These are phyloP conservation scores for Hesperophylax magnus DNA, from an alignment of 1,140 invertebrate genomes.

Conservation along the genomic window DNA sequence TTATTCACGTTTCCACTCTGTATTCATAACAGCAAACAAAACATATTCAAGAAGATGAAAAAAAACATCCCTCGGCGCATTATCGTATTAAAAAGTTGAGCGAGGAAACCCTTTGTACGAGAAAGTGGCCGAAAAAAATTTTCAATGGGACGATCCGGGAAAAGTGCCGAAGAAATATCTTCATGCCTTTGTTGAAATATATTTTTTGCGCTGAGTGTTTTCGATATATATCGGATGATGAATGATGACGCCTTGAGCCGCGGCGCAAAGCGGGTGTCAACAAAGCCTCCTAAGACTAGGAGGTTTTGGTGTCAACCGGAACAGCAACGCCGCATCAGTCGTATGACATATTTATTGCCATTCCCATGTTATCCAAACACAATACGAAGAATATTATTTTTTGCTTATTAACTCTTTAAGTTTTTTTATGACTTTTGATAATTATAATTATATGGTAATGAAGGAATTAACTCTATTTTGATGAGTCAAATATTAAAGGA, in stretches of 20 bases:
- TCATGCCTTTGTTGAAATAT: neutral
- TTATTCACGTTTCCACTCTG: neutral
- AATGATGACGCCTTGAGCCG: neutral
- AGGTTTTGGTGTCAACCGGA: neutral
- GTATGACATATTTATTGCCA: too few relatives aligned
- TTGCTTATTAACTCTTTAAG: too few relatives aligned
- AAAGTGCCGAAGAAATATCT: neutral
- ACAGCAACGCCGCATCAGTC: neutral
- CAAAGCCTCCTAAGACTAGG: too few relatives aligned
- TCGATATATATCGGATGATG: slow-evolving; percentile 9
- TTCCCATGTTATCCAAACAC: too few relatives aligned
- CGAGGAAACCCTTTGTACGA: neutral
- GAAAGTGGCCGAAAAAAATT: neutral
- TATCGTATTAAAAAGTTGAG: slow-evolving; percentile 15
- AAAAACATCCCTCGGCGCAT: slow-evolving; percentile 11
- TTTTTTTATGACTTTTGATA: too few relatives aligned
- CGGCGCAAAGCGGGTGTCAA: slow-evolving; percentile 13
- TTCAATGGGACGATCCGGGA: neutral
- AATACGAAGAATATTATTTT: too few relatives aligned
- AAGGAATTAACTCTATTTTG: too few relatives aligned
- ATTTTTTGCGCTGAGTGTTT: slow-evolving; percentile 8
- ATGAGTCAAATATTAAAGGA: too few relatives aligned
- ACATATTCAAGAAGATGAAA: neutral
- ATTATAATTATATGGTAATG: too few relatives aligned
- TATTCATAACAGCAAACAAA: slow-evolving; percentile 11